Conservation (phyloP, 1,140 invertebrate genomes). For the Coelopa frigida region DNA sequence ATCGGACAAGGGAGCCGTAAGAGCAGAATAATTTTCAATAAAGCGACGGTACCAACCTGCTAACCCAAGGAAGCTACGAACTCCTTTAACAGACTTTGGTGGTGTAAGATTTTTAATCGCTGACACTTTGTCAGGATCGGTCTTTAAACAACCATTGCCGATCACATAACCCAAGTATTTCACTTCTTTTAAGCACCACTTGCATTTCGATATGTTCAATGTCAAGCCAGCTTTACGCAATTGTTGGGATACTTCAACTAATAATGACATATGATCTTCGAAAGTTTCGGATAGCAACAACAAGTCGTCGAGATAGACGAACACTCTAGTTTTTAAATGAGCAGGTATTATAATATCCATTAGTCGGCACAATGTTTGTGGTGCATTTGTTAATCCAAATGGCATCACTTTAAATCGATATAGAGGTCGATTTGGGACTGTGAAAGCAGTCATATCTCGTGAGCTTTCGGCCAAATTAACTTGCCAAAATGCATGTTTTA, state of each 20-base stretch:
- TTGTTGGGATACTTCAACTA: constrained; percentile 1
- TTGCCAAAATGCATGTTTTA: no score
- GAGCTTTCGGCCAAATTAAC: no score
- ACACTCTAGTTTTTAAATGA: background rate
- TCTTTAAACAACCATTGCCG: constrained; percentile 2
- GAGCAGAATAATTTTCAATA: constrained; percentile 29
- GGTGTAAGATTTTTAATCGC: background rate
- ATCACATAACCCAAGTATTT: constrained; percentile 12
- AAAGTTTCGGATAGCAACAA: constrained; percentile 5
- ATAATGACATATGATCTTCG: background rate
- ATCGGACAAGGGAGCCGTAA: constrained; percentile 29
- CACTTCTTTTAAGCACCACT: constrained; percentile 1
- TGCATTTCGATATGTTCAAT: constrained; percentile 5
- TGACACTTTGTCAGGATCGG: constrained; percentile 7
- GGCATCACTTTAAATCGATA: constrained; percentile 22
- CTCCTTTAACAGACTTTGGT: background rate
- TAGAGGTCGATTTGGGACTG: no score
- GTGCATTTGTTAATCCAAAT: constrained; percentile 19
- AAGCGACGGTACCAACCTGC: constrained; percentile 35
- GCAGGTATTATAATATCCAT: constrained; percentile 11
- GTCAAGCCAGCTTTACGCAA: constrained; percentile 4
- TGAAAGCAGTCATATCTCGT: no score
- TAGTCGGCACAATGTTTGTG: constrained; percentile 6
- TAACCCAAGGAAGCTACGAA: constrained; percentile 19
- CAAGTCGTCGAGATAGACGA: constrained; percentile 11